Percentiles rank a stretch among this genome's conserved stretches.
phyloP scores from a whole-genome alignment of 2,797 vertebrate species.

The Hoplostethus mediterraneus region DNA sequence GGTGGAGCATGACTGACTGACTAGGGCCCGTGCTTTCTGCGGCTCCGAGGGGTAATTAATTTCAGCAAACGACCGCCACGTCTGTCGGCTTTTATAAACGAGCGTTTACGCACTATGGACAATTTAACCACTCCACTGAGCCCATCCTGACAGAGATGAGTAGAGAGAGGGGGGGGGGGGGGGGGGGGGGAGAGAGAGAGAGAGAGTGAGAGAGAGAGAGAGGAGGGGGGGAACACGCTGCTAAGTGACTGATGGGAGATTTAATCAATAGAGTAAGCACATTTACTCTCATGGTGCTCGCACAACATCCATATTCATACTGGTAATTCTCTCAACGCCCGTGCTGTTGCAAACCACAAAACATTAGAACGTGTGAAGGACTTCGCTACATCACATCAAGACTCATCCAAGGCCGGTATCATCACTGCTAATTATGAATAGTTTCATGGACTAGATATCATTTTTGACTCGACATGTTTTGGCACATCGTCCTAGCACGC shows the following conservation, averaged over 20 bases:
- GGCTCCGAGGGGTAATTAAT: conserved; percentile 87
- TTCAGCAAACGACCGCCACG: conserved; percentile 87
- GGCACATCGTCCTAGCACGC: conserved; percentile 15
- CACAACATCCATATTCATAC: conserved; percentile 82
- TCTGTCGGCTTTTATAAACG: conserved; percentile 89
- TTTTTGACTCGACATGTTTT: conserved; percentile 33
- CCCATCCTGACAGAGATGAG: conserved; percentile 81
- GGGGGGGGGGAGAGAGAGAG: conserved; percentile 2
- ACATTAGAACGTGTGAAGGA: conserved; percentile 71
- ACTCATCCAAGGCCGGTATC: conserved; percentile 72
- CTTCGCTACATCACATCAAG: conserved; percentile 77
- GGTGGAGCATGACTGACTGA: conserved; percentile 84
- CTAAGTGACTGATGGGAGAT: conserved; percentile 80
- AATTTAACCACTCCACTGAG: conserved; percentile 87
- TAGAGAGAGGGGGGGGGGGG: conserved; percentile 49
- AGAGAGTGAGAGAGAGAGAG: conserved; percentile 4
- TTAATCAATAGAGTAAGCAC: conserved; percentile 85
- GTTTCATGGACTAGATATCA: conserved; percentile 61
- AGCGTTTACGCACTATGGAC: conserved; percentile 87
- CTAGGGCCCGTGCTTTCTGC: conserved; percentile 76
- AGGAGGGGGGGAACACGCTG: conserved; percentile 44
- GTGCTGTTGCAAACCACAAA: conserved; percentile 71
- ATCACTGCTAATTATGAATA: conserved; percentile 71
- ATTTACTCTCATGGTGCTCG: conserved; percentile 80
- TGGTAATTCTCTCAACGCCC: conserved; percentile 75